phyloP scores from a whole-genome alignment of 1,140 invertebrate species.

The Sweltsa coloradensis region DNA sequence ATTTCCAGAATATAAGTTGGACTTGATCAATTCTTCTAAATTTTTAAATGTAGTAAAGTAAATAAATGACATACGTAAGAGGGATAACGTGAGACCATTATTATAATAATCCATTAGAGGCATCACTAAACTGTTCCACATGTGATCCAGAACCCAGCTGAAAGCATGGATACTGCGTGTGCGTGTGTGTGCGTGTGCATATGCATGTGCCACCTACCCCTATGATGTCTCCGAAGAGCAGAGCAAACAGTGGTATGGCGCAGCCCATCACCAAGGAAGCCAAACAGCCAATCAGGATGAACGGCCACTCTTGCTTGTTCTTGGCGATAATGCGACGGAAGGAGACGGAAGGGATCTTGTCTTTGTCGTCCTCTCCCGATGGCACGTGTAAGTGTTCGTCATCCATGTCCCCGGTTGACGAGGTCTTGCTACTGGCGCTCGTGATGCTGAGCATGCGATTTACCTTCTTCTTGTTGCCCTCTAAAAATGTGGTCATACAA shows the following conservation, averaged over 20 bases:
- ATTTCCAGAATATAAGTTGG: too few relatives aligned
- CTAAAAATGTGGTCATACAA: not conserved
- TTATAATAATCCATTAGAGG: too few relatives aligned
- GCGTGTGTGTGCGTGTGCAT: too few relatives aligned
- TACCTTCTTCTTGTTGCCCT: not conserved
- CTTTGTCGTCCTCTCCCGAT: not conserved
- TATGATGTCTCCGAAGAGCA: conserved; percentile 42
- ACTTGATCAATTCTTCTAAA: too few relatives aligned
- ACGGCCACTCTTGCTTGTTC: conserved; percentile 35
- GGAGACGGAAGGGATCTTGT: too few relatives aligned
- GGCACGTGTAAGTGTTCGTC: not conserved
- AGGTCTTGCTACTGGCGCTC: not conserved
- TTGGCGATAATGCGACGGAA: conserved; percentile 26
- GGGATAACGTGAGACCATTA: too few relatives aligned
- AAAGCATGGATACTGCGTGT: too few relatives aligned
- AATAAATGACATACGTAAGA: too few relatives aligned
- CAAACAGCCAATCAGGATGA: conserved; percentile 33
- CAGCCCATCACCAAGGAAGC: conserved; percentile 31
- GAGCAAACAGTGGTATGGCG: conserved; percentile 35
- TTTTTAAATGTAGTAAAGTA: too few relatives aligned
- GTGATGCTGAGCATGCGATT: not conserved
- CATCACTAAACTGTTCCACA: too few relatives aligned
- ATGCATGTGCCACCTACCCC: too few relatives aligned
- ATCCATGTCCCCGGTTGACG: not conserved
- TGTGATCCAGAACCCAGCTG: too few relatives aligned